phyloP scores from a whole-genome alignment of 2,113 vertebrate species.

The Nicator chloris region DNA sequence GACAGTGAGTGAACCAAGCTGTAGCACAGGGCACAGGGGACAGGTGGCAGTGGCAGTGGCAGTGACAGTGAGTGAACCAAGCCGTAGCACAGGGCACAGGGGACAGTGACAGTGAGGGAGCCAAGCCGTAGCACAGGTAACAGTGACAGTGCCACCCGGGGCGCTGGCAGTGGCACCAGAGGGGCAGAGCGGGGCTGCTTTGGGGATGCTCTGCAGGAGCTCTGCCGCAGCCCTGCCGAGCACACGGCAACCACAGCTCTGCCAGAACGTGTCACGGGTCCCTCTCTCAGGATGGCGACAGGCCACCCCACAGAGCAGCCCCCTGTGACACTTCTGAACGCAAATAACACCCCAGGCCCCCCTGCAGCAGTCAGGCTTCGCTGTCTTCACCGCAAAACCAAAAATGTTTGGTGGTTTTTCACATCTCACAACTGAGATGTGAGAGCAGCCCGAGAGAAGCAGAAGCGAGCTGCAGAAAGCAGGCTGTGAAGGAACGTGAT shows the following conservation, averaged over 20 bases:
- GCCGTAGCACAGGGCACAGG: too few relatives aligned
- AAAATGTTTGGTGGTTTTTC: too few relatives aligned
- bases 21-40: neutral
- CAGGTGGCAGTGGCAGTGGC: neutral
- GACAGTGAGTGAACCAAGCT: neutral
- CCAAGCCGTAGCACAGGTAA: too few relatives aligned
- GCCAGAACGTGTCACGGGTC: rapidly evolving
- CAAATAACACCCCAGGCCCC: neutral
- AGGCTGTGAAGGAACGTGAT: neutral
- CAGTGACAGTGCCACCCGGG: too few relatives aligned
- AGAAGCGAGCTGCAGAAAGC: neutral
- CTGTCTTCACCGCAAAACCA: neutral
- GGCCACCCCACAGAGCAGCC: neutral
- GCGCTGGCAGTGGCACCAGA: neutral
- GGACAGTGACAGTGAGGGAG: too few relatives aligned
- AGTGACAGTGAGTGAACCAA: too few relatives aligned
- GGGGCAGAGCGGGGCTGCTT: rapidly evolving
- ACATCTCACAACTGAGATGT: too few relatives aligned
- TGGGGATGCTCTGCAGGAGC: rapidly evolving
- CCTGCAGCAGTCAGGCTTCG: neutral
- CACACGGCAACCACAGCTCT: neutral
- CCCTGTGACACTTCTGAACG: rapidly evolving
- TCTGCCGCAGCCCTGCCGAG: rapidly evolving
- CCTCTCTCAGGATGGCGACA: neutral
- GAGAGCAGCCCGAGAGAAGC: neutral